Base-by-base conservation (phyloP, 2,113 vertebrate species). In the Lepus europaeus region DNA sequence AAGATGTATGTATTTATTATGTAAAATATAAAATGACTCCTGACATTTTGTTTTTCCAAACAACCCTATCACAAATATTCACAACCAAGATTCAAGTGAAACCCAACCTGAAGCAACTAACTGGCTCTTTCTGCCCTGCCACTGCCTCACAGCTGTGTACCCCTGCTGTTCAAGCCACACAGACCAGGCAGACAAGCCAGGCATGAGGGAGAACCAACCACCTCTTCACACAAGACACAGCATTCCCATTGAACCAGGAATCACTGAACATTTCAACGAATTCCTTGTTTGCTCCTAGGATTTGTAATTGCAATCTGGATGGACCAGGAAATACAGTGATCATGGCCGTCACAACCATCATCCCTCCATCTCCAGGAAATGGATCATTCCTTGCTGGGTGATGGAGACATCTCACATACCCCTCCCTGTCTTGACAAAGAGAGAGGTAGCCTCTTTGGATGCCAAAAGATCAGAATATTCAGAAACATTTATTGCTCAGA, bases 121-220 rank as follows among this genome's bases (percentile, higher is more conserved):
- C 33, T 12, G 1, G 27, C 20, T 16, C 45, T 12, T 3, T 14
- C 29, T 59, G 16, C 59, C 68, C 22, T 33, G 70, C 25, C 73
- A 0, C 27, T 29, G 22, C n/a, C 10, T 9, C 9, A 59, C n/a
- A 31, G 36, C 8, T 10, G 27, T 4, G 6, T 29, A 10, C 29
- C 9, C 19, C n/a, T 53, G 31, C 59, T 1, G 5, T 78, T 14
- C 20, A 8, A 25, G 16, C 29, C 31, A 29, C 0, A 0, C 1
- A 59, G 33, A n/a, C 45, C 77, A 39, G 39, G 19, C 20, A 3
- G 29, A 74, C 20, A 36, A 27, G 25, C n/a, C 20, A 45, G 49
- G 23, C 61, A 29, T 31, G 13, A 19, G 63, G 31, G 10, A 59
- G 56, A 59, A 45, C 59, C 51, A 66, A 73, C 9, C 51, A 23